These are phyloP conservation scores for Lithobius niger DNA, from an alignment of 1,140 invertebrate genomes.

Conservation along the genomic window DNA sequence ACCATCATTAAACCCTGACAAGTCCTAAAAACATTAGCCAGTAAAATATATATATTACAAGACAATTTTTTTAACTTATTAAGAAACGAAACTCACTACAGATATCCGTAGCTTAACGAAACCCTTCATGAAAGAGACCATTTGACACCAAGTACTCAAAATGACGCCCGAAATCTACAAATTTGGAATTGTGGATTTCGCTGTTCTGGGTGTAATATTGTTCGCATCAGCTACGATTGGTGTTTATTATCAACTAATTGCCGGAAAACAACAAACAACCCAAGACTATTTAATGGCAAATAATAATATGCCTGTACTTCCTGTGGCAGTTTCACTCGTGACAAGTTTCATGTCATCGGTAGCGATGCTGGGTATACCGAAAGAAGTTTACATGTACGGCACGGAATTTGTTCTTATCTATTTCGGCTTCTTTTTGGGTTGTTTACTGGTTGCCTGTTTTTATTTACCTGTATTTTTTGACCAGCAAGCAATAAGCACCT, in stretches of 20 bases:
- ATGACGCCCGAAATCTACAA: no score
- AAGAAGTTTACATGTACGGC: slow-evolving; percentile 70
- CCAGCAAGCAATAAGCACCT: slow-evolving; percentile 69
- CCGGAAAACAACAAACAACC: slow-evolving; percentile 70
- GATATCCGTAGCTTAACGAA: no score
- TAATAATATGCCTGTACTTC: slow-evolving; percentile 55
- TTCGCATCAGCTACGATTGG: slow-evolving; percentile 54
- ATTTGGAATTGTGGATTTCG: slow-evolving; percentile 38
- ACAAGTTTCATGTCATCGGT: slow-evolving; percentile 91
- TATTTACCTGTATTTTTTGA: slow-evolving; percentile 82
- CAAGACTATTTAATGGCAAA: slow-evolving; percentile 73
- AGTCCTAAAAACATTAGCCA: no score
- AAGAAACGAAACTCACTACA: no score
- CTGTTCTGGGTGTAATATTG: slow-evolving; percentile 46
- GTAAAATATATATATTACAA: no score
- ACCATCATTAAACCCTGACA: no score
- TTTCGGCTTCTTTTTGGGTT: slow-evolving; percentile 61
- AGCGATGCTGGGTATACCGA: slow-evolving; percentile 72
- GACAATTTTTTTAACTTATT: no score
- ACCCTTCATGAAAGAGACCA: no score
- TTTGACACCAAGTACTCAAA: no score
- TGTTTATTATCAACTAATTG: slow-evolving; percentile 67
- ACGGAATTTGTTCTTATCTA: slow-evolving; percentile 74
- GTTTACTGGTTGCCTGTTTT: slow-evolving; percentile 59
- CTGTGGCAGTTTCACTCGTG: slow-evolving; percentile 74